A percentile compares a stretch with the other conserved stretches of the same genome.
phyloP scores from a whole-genome alignment of 2,888 invertebrate species.

The Caenorhabditis plicata region DNA sequence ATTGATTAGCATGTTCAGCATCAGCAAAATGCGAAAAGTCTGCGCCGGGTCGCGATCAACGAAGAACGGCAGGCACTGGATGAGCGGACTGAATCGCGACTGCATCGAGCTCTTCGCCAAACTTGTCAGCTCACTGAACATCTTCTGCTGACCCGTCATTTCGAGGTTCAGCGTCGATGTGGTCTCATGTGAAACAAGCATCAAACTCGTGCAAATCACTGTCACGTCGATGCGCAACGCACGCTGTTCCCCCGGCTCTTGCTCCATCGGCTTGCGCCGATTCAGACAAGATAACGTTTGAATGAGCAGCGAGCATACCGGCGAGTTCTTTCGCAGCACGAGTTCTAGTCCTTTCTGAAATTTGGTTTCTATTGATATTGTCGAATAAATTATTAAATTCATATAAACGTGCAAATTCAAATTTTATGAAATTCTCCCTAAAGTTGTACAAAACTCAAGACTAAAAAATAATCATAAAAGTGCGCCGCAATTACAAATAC shows the following conservation, averaged over 20 bases:
- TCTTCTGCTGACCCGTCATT: slow-evolving; percentile 41
- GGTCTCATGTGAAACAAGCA: slow-evolving; percentile 24
- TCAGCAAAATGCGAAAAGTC: slow-evolving; percentile 17
- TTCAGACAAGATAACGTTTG: slow-evolving; percentile 34
- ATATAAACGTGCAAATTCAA: no score
- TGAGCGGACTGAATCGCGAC: slow-evolving; percentile 33
- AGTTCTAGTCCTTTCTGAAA: slow-evolving; percentile 32
- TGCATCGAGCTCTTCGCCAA: slow-evolving; percentile 2
- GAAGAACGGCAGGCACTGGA: slow-evolving; percentile 30
- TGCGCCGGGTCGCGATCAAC: slow-evolving; percentile 9
- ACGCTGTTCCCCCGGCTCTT: slow-evolving; percentile 22
- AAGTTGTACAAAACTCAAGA: no score
- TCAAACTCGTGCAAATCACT: slow-evolving; percentile 17
- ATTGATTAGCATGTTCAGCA: slow-evolving; percentile 39
- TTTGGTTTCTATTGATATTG: neutral
- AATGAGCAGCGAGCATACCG: slow-evolving; percentile 26
- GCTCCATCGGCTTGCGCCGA: slow-evolving; percentile 7
- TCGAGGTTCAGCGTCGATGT: slow-evolving; percentile 9
- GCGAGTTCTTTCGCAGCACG: slow-evolving; percentile 24
- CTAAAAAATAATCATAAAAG: no score
- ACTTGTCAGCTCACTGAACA: slow-evolving; percentile 28
- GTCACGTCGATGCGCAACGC: slow-evolving; percentile 19
- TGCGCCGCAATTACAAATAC: no score
- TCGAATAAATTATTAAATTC: neutral
- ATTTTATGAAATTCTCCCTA: no score